Conservation (phyloP, 53 echinoderm and acorn worm genomes). For the Apostichopus leukothele region DNA sequence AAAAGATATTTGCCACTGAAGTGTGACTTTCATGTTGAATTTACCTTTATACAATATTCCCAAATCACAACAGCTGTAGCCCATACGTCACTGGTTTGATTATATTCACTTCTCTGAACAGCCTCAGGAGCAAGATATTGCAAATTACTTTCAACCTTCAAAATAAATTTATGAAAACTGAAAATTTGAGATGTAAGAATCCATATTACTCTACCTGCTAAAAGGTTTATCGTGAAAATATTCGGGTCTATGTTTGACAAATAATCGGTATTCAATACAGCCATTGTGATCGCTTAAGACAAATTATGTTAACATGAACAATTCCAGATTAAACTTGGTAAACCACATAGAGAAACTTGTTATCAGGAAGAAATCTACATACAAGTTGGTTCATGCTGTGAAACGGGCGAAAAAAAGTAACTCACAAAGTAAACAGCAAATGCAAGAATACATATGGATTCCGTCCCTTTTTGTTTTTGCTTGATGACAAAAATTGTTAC, state of each 20-base stretch:
- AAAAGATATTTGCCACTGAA: background rate
- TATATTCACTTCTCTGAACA: background rate
- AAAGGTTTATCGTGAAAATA: background rate
- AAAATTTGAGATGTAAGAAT: background rate
- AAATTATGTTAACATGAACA: no score
- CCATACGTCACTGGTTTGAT: background rate
- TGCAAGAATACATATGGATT: background rate
- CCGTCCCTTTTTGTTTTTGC: background rate
- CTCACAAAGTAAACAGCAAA: background rate
- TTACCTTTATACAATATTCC: background rate
- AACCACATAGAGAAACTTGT: no score
- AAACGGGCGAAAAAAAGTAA: no score
- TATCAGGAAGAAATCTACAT: no score
- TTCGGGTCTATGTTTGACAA: no score
- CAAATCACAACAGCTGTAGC: background rate
- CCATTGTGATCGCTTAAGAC: no score
- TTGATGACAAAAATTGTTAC: background rate
- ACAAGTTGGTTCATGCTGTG: no score
- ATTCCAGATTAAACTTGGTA: no score
- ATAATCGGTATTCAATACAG: no score
- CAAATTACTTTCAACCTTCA: background rate
- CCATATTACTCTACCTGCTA: background rate
- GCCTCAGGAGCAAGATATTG: background rate
- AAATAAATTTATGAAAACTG: background rate
- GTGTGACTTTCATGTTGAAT: background rate